phyloP scores from a whole-genome alignment of 1,140 invertebrate species.

The Brachionus sp. region DNA sequence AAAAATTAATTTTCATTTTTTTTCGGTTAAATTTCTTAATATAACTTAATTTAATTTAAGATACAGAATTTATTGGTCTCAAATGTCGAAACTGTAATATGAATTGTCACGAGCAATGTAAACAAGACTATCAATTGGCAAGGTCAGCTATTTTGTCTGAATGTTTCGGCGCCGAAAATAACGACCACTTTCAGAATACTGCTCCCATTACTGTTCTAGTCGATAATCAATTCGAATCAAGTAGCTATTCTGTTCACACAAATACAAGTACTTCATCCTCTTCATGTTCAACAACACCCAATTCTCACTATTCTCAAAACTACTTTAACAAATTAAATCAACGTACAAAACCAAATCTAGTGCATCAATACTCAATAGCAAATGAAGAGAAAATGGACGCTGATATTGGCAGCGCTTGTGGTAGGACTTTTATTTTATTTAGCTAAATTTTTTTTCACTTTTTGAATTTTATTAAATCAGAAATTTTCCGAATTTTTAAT shows the following conservation, averaged over 20 bases:
- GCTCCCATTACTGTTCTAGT: not conserved
- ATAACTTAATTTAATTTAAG: not conserved
- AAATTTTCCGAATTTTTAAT: conserved; percentile 9
- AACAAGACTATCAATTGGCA: conserved; percentile 4
- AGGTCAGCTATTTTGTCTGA: not conserved
- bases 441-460: not conserved
- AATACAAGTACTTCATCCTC: conserved; percentile 17
- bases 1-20: no score
- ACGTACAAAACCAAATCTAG: not conserved
- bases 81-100: conserved; percentile 19
- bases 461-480: not conserved
- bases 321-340: not conserved
- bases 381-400: not conserved
- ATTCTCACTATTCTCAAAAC: conserved; percentile 26
- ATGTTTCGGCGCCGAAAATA: not conserved
- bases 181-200: not conserved
- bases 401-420: conserved; percentile 42
- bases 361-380: not conserved
- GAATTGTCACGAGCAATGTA: conserved; percentile 26
- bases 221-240: conserved; percentile 4
- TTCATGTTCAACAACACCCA: conserved; percentile 41
- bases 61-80: conserved; percentile 1
- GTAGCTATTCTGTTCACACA: conserved; percentile 15
- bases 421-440: not conserved
- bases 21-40: no score